Base-by-base conservation (phyloP, 1,140 invertebrate species). In the Drosophila pruinosa region DNA sequence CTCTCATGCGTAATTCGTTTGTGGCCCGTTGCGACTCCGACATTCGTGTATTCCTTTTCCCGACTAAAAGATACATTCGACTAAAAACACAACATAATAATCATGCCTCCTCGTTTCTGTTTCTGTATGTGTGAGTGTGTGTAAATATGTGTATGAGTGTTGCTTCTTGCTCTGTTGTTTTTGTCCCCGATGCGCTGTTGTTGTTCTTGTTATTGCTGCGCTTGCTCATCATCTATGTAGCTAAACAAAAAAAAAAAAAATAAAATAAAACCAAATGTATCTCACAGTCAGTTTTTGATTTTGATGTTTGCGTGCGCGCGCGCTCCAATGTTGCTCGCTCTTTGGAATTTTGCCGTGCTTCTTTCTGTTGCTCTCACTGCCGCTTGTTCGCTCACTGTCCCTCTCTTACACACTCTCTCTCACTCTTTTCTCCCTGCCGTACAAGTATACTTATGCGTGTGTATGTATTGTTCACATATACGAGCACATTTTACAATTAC, bases 41-140 rank as follows among this genome's bases (percentile, higher is more conserved):
- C 82, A 88, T 81, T 86, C 78, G 77, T 77, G 78, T 88, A 81
- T 86, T 86, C 81, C 81, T 86, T 85, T 80, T 77, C 64, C 77
- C 73, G 81, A 86, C 81, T 86, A 70, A 85, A 85, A 81, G 81
- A 85, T 86, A 86, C 81, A 81, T 78, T 76, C 73, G 81, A 83
- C 80, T 75, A 75, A 83, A 83, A 85, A 85, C 81, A 85, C 81
- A 86, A 86, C 81, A 88, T 79, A 86, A 74, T 70, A 82, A 69
- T 68, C 64, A 68, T 54, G 38, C 56, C 63, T 72, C 48, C 64
- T 72, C 45, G 38, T 34, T 38, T 64, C 50, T 57, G 21, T 41
- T 56, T 12, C 47, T 31, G 22, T 69, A 10, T 47, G 24, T 56
- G 41, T 59, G 47, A 50, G 48, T 54, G 26, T 52, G 56, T 47